Evolutionary conservation across 1,140 invertebrate genomes (phyloP).

Genomic region (Leptinotarsa defecta): DNA sequence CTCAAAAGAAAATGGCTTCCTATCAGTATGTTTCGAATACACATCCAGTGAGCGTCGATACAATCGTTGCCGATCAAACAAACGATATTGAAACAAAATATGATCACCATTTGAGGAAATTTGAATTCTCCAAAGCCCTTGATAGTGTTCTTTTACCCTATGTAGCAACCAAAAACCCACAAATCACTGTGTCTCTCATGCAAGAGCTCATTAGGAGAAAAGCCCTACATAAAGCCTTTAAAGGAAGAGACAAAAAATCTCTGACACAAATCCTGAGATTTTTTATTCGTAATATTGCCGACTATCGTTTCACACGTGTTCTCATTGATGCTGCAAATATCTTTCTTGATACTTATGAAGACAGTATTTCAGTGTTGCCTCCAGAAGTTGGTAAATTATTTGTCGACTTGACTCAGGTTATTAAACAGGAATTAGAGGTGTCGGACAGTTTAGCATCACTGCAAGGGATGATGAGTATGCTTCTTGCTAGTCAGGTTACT

Average conservation of each 20-base stretch:
- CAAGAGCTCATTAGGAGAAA: slow-evolving; percentile 82
- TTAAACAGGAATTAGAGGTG: slow-evolving; percentile 71
- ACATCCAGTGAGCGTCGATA: slow-evolving; percentile 60
- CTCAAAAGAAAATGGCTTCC: slow-evolving; percentile 58
- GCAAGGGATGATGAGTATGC: slow-evolving; percentile 71
- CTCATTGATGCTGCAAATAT: slow-evolving; percentile 75
- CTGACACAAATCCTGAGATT: slow-evolving; percentile 74
- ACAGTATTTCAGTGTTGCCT: slow-evolving; percentile 61
- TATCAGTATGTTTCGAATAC: slow-evolving; percentile 62
- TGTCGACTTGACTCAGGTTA: slow-evolving; percentile 62
- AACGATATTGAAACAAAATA: slow-evolving; percentile 62
- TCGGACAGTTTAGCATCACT: slow-evolving; percentile 65
- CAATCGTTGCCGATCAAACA: slow-evolving; percentile 58
- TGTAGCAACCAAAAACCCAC: slow-evolving; percentile 69
- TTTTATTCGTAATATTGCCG: slow-evolving; percentile 75
- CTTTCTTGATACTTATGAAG: slow-evolving; percentile 76
- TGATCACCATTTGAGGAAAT: slow-evolving; percentile 78
- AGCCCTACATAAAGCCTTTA: slow-evolving; percentile 72
- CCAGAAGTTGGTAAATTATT: slow-evolving; percentile 66
- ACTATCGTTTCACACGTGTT: slow-evolving; percentile 72
- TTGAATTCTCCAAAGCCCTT: slow-evolving; percentile 81
- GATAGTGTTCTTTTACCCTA: slow-evolving; percentile 70
- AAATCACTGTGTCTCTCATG: slow-evolving; percentile 77
- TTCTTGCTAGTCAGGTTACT: slow-evolving; percentile 59
- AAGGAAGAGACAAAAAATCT: slow-evolving; percentile 69